Base-by-base conservation (phyloP, 2,888 invertebrate species). In the Drosophila atroscutellata region DNA sequence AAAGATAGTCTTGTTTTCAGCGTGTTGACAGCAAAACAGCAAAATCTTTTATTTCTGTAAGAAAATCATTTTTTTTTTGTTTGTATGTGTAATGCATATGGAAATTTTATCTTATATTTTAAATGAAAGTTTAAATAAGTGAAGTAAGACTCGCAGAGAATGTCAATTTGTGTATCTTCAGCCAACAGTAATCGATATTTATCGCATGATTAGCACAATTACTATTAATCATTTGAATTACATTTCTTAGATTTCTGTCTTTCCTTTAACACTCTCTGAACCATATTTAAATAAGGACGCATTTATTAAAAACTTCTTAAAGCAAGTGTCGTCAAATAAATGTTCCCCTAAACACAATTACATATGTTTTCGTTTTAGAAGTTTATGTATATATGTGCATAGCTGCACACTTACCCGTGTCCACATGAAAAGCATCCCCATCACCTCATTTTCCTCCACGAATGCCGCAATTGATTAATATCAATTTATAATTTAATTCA, bases 101-200 rank as follows among this genome's bases (percentile, higher is more conserved):
- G 3, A n/a, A 18, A 51, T 2, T 20, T 15, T 24, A 13, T 49
- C 18, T 55, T 39, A 24, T 30, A 13, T 65, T 15, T 49, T 4
- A 13, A 18, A 18, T 52, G 2, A 24, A 54, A 26, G 5, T 24
- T 30, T 36, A 2, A 5, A 11, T 7, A 20, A 42, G 15, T 28
- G 13, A 3, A 9, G 45, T 59, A n/a, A 0, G 4, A 50, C 34
- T 60, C 30, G n/a, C 36, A 39, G 68, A 54, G 57, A 73, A 61
- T 73, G 68, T 30, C 63, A 26, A 73, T 58, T 57, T 3, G 36
- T 24, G 5, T 34, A 47, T 59, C 28, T 28, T 11, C 18, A 34
- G 20, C 0, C n/a, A 37, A 4, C 13, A 36, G n/a, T 3, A 34
- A 58, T 73, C 50, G 55, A 63, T 58, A 32, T 3, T 13, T 30